Base-by-base conservation (phyloP, 1,140 invertebrate genomes). In the Meloidogyne chitwoodi region DNA sequence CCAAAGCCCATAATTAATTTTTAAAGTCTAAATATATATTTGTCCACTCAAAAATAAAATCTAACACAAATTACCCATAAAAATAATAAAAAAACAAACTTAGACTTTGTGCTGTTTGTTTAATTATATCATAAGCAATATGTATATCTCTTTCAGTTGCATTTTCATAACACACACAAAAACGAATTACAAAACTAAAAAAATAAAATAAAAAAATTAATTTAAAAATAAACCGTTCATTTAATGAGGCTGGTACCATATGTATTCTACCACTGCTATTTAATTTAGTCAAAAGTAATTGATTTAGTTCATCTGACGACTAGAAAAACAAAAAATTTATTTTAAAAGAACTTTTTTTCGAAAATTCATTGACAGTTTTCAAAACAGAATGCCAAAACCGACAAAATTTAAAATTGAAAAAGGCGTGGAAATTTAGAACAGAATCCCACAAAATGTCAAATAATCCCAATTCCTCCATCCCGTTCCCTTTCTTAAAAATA, bases 151-250 rank as follows among this genome's bases (percentile, higher is more conserved):
- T 63, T 41, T 86, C 85, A 34, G 65, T 87, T 10, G 95, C 93
- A 87, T 94, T 92, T 87, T 96, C 93, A 3, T 94, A 91, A 68
- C 95, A 94, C 0, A 97, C 93, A 83, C 94, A 98, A 88, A 98
- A 96, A 68, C 95, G 91, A 80, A 99, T 99, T 2, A 90, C 85
- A 38, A 87, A 87, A 26, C 71, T 61, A 61, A 6, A 56, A 56
- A 56, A 56, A 16, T 6, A 56, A 19, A 48, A 2, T 6, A 5
- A 63, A 8, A 26, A 67, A 67, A n/a, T 26, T 19, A 19, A 19
- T 22, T 6, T 4, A 67, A 67, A 67, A 26, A 34, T 67, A 67
- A 19, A 31, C 29, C 79, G 80, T 26, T 87, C 84, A 34, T 77
- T 81, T 16, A 86, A 71, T 11, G 85, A 86, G 10, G 85, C 85